These are phyloP conservation scores for Neomonachus schauinslandi DNA, from an alignment of 2,113 vertebrate genomes.

Conservation along the genomic window DNA sequence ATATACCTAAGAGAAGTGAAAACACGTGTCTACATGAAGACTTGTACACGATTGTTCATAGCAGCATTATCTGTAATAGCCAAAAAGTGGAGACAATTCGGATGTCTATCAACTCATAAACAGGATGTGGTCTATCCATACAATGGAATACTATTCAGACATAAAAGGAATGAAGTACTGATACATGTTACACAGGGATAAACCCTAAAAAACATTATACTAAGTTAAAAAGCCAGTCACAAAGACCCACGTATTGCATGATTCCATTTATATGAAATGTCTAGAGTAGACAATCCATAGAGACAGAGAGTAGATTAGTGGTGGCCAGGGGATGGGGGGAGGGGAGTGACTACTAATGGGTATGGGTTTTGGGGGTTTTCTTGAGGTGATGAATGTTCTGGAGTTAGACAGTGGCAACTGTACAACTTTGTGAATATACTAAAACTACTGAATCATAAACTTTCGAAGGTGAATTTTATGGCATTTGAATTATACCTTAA, in stretches of 20 bases:
- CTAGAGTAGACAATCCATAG: background rate
- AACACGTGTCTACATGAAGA: background rate
- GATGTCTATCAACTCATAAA: background rate
- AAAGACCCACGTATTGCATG: background rate
- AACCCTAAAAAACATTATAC: background rate
- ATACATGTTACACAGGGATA: background rate
- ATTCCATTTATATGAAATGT: background rate
- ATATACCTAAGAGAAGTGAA: background rate
- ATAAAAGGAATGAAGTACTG: background rate
- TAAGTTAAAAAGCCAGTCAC: background rate
- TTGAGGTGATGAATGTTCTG: background rate
- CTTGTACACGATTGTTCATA: background rate
- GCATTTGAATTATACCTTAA: slow-evolving; percentile 10
- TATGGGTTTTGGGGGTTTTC: background rate
- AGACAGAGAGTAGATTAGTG: background rate
- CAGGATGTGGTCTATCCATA: background rate
- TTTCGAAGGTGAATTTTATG: background rate
- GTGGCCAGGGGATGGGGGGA: background rate
- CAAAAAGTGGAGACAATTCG: background rate
- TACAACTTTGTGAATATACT: background rate
- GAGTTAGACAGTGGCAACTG: background rate
- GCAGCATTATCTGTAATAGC: background rate
- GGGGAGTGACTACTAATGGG: background rate
- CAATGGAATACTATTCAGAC: background rate
- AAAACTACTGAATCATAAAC: background rate